phyloP scores from a whole-genome alignment of 2,113 vertebrate genomes.

The Tympanuchus pallidicinctus region DNA sequence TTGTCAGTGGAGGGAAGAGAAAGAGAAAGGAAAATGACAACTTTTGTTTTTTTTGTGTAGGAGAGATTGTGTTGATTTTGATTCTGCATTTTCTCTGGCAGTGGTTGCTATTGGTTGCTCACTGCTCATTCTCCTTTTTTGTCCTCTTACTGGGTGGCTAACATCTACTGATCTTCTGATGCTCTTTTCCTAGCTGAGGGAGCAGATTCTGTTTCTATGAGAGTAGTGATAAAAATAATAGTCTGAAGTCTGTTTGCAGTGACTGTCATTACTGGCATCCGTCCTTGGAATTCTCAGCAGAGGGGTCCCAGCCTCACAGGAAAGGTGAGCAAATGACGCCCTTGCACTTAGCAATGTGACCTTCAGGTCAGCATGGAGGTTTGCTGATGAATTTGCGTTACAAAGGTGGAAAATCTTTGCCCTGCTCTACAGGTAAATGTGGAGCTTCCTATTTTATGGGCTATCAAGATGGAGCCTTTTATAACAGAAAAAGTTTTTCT shows the following conservation, averaged over 20 bases:
- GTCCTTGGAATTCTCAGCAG: not conserved
- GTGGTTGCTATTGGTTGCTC: accelerated
- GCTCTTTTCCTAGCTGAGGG: not conserved
- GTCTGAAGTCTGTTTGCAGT: not conserved
- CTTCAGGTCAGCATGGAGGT: not conserved
- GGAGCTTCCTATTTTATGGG: not conserved
- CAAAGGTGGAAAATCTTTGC: not conserved
- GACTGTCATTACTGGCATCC: not conserved
- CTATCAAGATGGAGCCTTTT: not conserved
- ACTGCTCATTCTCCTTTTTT: not conserved
- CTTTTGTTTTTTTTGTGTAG: not conserved
- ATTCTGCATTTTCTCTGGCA: not conserved
- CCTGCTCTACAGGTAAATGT: not conserved
- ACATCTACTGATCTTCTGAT: not conserved
- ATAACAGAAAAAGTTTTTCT: not conserved
- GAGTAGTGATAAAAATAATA: not conserved
- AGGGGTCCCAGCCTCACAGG: not conserved
- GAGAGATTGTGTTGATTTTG: not conserved
- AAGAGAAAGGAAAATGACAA: not conserved
- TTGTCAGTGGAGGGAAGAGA: not conserved
- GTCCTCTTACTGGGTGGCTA: not conserved
- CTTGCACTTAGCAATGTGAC: not conserved
- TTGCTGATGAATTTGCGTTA: not conserved
- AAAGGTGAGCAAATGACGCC: not conserved
- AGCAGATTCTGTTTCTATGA: not conserved